Evolutionary conservation across 2,888 invertebrate genomes (phyloP).

Genomic region (Drosophila rubida): DNA sequence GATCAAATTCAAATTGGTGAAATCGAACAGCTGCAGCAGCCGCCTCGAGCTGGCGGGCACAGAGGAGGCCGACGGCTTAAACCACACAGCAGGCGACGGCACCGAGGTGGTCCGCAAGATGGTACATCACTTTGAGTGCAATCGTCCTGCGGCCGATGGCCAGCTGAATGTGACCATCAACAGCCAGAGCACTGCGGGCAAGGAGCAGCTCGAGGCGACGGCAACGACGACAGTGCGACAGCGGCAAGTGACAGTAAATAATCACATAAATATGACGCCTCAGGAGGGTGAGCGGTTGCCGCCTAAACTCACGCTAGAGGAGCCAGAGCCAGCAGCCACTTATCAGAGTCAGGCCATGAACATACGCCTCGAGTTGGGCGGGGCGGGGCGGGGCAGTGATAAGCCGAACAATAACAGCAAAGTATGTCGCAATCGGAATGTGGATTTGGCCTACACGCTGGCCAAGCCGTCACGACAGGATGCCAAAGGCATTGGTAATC

Average conservation of each 20-base stretch:
- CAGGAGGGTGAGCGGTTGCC: neutral
- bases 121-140: slow-evolving; percentile 83
- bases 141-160: slow-evolving; percentile 45
- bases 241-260: slow-evolving; percentile 84
- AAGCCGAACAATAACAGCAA: slow-evolving; percentile 80
- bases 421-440: slow-evolving; percentile 85
- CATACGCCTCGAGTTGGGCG: slow-evolving; percentile 72
- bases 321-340: slow-evolving; percentile 27
- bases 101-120: slow-evolving; percentile 84
- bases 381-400: slow-evolving; percentile 48
- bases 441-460: slow-evolving; percentile 84
- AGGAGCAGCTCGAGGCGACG: slow-evolving; percentile 8
- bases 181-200: slow-evolving; percentile 83
- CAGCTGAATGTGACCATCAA: slow-evolving; percentile 83
- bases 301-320: slow-evolving; percentile 41
- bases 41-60: slow-evolving; percentile 92
- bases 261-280: slow-evolving; percentile 83
- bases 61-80: slow-evolving; percentile 18
- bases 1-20: slow-evolving; percentile 92
- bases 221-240: slow-evolving; percentile 16
- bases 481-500: slow-evolving; percentile 41
- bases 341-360: slow-evolving; percentile 81
- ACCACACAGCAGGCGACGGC: slow-evolving; percentile 61
- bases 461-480: slow-evolving; percentile 48
- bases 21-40: slow-evolving; percentile 94